Percentiles rank a stretch among this genome's conserved stretches.
Conservation (phyloP, 2,888 invertebrate genomes). For the Augiades crinisus region DNA sequence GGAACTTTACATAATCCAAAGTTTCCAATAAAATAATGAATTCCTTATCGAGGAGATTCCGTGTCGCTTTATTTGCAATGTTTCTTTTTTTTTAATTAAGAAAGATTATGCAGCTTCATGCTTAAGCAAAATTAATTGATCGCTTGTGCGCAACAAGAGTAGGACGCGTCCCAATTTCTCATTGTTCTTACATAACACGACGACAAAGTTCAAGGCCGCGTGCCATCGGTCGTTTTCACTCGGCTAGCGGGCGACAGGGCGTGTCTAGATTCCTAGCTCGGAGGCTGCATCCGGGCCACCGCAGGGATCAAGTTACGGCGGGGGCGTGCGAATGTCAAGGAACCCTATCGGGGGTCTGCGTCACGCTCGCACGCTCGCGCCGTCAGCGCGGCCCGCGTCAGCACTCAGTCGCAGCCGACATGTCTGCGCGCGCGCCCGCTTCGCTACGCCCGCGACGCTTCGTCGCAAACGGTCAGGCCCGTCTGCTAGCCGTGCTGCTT, state of each 20-base stretch:
- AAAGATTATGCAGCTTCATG: no score
- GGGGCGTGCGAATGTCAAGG: constrained; percentile 78
- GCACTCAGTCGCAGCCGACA: constrained; percentile 63
- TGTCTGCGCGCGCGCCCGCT: constrained; percentile 67
- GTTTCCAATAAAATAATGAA: no score
- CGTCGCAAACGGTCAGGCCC: constrained; percentile 1
- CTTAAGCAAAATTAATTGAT: no score
- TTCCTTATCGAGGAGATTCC: no score
- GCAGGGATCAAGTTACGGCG: constrained; percentile 64
- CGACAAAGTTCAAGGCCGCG: constrained; percentile 69
- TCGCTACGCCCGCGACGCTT: constrained; percentile 36
- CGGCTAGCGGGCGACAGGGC: constrained; percentile 54
- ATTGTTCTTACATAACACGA: constrained; percentile 55
- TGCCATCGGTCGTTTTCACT: constrained; percentile 56
- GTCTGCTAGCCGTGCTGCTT: constrained; percentile 27
- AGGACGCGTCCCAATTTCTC: constrained; percentile 32
- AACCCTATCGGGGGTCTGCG: constrained; percentile 51
- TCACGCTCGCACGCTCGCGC: constrained; percentile 32
- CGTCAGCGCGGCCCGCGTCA: constrained; percentile 32
- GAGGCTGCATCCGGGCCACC: constrained; percentile 78
- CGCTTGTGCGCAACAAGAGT: no score
- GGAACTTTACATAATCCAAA: no score
- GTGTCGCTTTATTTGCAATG: no score
- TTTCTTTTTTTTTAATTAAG: no score
- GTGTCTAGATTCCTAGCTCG: constrained; percentile 69